phyloP scores from a whole-genome alignment of 2,113 vertebrate species.

The Butorides virescens region DNA sequence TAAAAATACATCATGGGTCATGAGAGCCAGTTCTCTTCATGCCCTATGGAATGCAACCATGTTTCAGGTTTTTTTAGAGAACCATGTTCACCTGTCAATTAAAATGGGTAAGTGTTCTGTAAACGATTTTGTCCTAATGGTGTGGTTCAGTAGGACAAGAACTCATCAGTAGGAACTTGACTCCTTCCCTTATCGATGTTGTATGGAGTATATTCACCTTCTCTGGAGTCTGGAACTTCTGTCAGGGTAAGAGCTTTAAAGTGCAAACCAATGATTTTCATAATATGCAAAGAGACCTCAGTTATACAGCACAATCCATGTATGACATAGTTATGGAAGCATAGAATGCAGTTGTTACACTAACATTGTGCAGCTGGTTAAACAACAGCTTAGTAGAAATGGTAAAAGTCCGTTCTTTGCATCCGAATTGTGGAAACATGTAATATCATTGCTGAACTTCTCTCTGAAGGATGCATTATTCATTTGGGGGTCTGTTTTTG shows the following conservation, averaged over 20 bases:
- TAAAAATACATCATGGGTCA: not conserved
- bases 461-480: not conserved
- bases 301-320: not conserved
- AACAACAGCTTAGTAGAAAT: not conserved
- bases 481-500: not conserved
- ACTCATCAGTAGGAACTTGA: not conserved
- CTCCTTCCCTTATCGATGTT: not conserved
- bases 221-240: not conserved
- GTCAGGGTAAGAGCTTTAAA: not conserved
- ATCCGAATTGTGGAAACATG: not conserved
- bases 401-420: not conserved
- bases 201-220: not conserved
- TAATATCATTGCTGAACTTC: not conserved
- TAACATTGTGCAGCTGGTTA: not conserved
- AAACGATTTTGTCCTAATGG: not conserved
- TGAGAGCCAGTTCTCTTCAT: not conserved
- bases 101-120: not conserved
- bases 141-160: not conserved
- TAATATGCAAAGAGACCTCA: not conserved
- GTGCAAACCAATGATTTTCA: not conserved
- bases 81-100: not conserved
- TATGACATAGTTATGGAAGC: not conserved
- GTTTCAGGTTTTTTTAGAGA: not conserved
- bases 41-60: not conserved
- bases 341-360: not conserved